These are phyloP conservation scores for Aulostomus chinensis DNA, from an alignment of 2,797 vertebrate genomes.

Conservation along the genomic window DNA sequence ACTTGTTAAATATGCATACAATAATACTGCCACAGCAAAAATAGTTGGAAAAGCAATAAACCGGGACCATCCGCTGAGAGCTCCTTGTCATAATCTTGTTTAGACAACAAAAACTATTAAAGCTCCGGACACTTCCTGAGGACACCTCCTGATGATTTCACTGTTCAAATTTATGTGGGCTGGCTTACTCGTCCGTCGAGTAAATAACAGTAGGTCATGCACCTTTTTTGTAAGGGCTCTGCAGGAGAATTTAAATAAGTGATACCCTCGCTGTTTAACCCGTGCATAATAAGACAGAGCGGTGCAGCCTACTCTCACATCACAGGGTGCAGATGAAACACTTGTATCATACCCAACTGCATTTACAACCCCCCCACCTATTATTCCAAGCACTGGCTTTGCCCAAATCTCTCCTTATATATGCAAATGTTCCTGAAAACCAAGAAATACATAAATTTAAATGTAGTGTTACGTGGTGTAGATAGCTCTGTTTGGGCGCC, in stretches of 20 bases:
- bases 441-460: too few species aligned
- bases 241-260: conserved; percentile 40
- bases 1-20: conserved; percentile 20
- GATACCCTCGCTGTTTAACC: conserved; percentile 31
- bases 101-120: conserved; percentile 9
- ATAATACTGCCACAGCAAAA: not conserved
- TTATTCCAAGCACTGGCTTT: too few species aligned
- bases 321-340: too few species aligned
- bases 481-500: too few species aligned
- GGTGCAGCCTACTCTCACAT: too few species aligned
- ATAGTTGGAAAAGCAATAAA: conserved; percentile 8
- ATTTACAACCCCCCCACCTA: too few species aligned
- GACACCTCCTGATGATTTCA: conserved; percentile 24
- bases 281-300: conserved; percentile 30
- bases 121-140: not conserved
- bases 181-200: conserved; percentile 4
- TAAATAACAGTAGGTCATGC: conserved; percentile 20
- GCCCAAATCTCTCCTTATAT: too few species aligned
- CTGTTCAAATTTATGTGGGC: conserved; percentile 21
- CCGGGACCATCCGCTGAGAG: conserved; percentile 2
- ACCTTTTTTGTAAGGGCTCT: conserved; percentile 17
- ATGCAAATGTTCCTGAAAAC: too few species aligned
- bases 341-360: too few species aligned
- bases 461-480: too few species aligned
- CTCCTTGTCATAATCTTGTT: conserved; percentile 34